A percentile compares a stretch with the other conserved stretches of the same genome.
Evolutionary conservation across 2,888 invertebrate genomes (phyloP).

Genomic region (Tetragnatha montana): DNA sequence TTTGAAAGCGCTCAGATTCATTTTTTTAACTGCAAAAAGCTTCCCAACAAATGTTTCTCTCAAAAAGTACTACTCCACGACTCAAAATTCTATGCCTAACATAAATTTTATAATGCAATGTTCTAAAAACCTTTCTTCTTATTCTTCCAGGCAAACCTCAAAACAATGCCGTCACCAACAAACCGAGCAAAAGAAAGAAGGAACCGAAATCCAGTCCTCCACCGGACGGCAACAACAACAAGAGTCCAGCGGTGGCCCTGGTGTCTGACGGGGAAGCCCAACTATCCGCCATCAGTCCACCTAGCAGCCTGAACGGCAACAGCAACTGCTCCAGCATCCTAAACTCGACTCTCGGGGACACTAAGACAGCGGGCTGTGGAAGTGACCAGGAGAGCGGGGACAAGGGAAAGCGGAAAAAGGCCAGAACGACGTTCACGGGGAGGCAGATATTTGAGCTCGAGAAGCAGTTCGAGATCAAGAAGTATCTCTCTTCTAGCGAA

Average conservation of each 20-base stretch:
- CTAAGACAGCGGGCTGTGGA: slow-evolving; percentile 42
- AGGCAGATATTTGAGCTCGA: slow-evolving; percentile 97
- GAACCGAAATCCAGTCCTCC: slow-evolving; percentile 46
- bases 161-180: slow-evolving; percentile 18
- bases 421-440: slow-evolving; percentile 95
- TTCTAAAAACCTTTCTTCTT: neutral
- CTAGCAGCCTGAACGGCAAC: slow-evolving; percentile 59
- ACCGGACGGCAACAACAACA: slow-evolving; percentile 63
- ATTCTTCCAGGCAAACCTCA: slow-evolving; percentile 58
- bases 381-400: slow-evolving; percentile 67
- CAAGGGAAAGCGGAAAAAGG: slow-evolving; percentile 81
- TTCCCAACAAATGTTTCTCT: no score
- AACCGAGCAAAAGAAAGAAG: slow-evolving; percentile 59
- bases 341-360: slow-evolving; percentile 51
- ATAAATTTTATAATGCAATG: no score
- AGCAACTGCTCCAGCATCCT: slow-evolving; percentile 57
- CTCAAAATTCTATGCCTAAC: no score
- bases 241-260: slow-evolving; percentile 37
- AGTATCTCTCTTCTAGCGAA: slow-evolving; percentile 95
- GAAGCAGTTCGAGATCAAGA: slow-evolving; percentile 95
- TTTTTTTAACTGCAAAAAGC: no score
- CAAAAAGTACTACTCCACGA: no score
- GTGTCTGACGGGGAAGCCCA: slow-evolving; percentile 29
- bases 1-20: no score
- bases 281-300: slow-evolving; percentile 34